Base-by-base conservation (phyloP, 2,888 invertebrate species). In the Crematogaster levior region DNA sequence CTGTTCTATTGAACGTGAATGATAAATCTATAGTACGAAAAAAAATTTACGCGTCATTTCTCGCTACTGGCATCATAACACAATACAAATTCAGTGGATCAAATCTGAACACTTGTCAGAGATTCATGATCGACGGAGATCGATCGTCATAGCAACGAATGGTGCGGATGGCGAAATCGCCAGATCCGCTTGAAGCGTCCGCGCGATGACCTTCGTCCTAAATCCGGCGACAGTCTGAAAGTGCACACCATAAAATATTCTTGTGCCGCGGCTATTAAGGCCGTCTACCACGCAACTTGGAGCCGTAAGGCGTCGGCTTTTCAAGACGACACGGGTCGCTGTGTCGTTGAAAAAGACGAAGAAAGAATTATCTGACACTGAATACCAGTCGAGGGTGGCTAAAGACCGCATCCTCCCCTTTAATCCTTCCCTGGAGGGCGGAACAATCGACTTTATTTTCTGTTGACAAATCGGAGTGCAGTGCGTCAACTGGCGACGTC, bases 171-270 rank as follows among this genome's bases (percentile, higher is more conserved):
- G 56, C 63, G 73, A 81, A 74, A 81, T 84, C 61, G 60, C 58
- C 34, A 30, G 61, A 79, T 74, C 46, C 43, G 56, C 43, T 66
- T 40, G 4, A 21, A 51, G 34, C 73, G 43, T 46, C 37, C 48
- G 68, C 85, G 79, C 73, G 37, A 61, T 74, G 89, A 89, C 89
- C 89, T 89, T 89, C 89, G 82, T 87, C 89, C 89, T 89, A 89
- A 89, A 89, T 89, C 74, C 77, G 84, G 88, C 87, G 21, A 60
- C 66, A 43, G 82, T 75, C 58, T 73, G 79, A 74, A 81, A 84
- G 84, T 75, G 84, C 84, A 75, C 83, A 88, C 85, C 88, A 86
- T 88, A 85, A 88, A 88, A 88, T 88, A 88, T 88, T 88, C 84
- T 63, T 34, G 84, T 84, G 46, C 61, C 84, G 68, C 66, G 58